Evolutionary conservation across 2,888 invertebrate genomes (phyloP).

Genomic region (Atrina japonica): DNA sequence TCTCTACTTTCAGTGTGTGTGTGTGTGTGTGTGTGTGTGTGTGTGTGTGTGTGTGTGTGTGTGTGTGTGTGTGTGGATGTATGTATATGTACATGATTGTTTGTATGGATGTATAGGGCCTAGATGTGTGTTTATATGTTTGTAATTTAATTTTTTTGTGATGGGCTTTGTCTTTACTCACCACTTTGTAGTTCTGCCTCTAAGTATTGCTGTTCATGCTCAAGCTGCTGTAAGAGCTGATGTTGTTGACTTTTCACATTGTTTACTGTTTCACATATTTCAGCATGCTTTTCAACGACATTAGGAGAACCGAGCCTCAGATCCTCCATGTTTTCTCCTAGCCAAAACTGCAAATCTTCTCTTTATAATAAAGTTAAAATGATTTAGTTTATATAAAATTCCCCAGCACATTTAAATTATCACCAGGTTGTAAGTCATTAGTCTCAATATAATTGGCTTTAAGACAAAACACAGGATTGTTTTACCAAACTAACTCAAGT

Average conservation of each 20-base stretch:
- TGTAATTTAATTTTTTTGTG: too few species aligned
- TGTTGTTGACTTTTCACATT: conserved; percentile 73
- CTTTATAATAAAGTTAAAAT: conserved; percentile 56
- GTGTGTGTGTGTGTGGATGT: too few species aligned
- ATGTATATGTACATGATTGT: too few species aligned
- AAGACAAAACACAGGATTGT: too few species aligned
- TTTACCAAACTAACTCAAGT: too few species aligned
- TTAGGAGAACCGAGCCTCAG: conserved; percentile 67
- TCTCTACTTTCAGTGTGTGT: too few species aligned
- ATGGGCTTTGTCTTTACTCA: conserved; percentile 31
- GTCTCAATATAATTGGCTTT: too few species aligned
- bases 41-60: too few species aligned
- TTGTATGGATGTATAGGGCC: too few species aligned
- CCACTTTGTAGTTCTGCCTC: conserved; percentile 73
- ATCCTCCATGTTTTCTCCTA: conserved; percentile 71
- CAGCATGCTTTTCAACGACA: conserved; percentile 64
- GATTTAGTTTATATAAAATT: not conserved
- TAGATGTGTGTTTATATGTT: too few species aligned
- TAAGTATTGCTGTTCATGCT: conserved; percentile 70
- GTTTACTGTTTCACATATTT: conserved; percentile 66
- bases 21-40: too few species aligned
- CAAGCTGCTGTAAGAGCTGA: conserved; percentile 66
- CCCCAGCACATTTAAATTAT: not conserved
- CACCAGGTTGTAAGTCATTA: too few species aligned
- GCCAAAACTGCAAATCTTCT: conserved; percentile 77